A percentile compares a stretch with the other conserved stretches of the same genome.
These are phyloP conservation scores for Alces alces DNA, from an alignment of 2,113 vertebrate species.

Conservation along the genomic window DNA sequence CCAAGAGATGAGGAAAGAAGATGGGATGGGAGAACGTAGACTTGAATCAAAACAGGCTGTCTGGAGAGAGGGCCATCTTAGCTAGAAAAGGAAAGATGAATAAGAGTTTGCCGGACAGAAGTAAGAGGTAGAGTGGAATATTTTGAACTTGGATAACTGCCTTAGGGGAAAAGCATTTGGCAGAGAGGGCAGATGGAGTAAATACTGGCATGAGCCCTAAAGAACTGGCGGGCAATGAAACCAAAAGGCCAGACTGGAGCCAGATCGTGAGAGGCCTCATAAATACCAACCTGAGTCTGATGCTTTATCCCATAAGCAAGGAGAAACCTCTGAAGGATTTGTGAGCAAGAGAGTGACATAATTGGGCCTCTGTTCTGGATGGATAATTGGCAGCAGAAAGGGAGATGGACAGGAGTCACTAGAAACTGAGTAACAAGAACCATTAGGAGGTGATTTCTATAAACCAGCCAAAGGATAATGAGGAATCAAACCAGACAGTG, in stretches of 20 bases:
- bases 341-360: background rate
- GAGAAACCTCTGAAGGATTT: background rate
- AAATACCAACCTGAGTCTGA: background rate
- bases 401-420: background rate
- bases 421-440: background rate
- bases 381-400: background rate
- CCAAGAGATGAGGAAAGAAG: background rate
- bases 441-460: background rate
- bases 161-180: background rate
- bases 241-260: background rate
- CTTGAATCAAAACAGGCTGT: background rate
- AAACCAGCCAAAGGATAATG: background rate
- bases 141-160: background rate
- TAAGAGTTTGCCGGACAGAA: background rate
- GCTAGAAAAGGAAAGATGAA: background rate
- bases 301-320: background rate
- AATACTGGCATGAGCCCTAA: background rate
- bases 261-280: background rate
- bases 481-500: background rate
- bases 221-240: background rate
- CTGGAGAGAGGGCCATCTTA: background rate
- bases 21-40: accelerated
- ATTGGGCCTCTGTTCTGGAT: background rate
- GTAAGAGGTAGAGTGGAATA: background rate
- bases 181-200: background rate